A percentile compares a stretch with the other conserved stretches of the same genome.
phyloP scores from a whole-genome alignment of 2,888 invertebrate genomes.

The Alcis repandata region DNA sequence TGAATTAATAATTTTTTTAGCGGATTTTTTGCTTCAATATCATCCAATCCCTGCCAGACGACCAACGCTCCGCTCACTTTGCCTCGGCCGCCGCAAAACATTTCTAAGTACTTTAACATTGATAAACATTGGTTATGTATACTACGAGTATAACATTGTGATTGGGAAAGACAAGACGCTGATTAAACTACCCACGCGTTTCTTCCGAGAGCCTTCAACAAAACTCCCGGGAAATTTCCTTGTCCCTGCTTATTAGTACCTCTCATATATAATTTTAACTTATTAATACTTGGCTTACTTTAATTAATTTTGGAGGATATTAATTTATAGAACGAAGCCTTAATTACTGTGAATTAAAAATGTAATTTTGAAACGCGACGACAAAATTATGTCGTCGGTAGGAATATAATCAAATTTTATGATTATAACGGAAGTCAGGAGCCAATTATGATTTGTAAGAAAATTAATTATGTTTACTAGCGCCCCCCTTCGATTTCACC shows the following conservation, averaged over 20 bases:
- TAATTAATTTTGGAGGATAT: conserved; percentile 35
- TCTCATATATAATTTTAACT: conserved; percentile 33
- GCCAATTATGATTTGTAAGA: not conserved
- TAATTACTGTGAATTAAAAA: conserved; percentile 38
- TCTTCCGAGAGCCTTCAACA: conserved; percentile 4
- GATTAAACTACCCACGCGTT: conserved; percentile 4
- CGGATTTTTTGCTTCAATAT: too few relatives aligned
- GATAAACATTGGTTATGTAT: too few relatives aligned
- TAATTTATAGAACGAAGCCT: conserved; percentile 29
- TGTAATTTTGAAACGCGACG: conserved; percentile 31
- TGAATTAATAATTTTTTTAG: too few relatives aligned
- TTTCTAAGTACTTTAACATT: too few relatives aligned
- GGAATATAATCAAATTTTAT: conserved; percentile 28
- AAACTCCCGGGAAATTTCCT: conserved; percentile 35
- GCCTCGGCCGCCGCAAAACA: too few relatives aligned
- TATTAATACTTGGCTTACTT: conserved; percentile 35
- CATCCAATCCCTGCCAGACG: too few relatives aligned
- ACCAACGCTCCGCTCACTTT: too few relatives aligned
- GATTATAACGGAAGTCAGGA: not conserved
- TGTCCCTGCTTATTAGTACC: conserved; percentile 29
- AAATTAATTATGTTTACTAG: not conserved
- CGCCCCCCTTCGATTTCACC: too few relatives aligned
- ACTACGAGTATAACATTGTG: too few relatives aligned
- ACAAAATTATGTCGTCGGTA: conserved; percentile 31
- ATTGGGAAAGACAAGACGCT: not conserved